A percentile compares a stretch with the other conserved stretches of the same genome.
These are phyloP conservation scores for Oceanodroma tethys DNA, from an alignment of 2,113 vertebrate genomes.

Conservation along the genomic window DNA sequence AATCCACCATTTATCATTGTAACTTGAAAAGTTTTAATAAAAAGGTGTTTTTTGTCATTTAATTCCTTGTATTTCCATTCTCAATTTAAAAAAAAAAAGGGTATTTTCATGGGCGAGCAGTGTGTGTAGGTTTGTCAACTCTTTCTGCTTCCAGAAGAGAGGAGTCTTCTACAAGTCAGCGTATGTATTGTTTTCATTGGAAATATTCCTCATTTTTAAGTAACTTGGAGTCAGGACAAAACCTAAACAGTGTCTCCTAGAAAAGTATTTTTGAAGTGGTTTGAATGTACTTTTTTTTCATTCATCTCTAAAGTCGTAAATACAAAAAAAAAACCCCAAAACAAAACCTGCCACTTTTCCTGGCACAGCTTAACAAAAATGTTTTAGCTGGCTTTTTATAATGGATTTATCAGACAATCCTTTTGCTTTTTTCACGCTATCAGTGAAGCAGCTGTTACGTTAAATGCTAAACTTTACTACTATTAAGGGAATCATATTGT, in stretches of 20 bases:
- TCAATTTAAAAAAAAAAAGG: rapidly evolving
- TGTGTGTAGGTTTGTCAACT: not conserved
- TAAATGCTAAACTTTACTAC: not conserved
- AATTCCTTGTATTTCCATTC: not conserved
- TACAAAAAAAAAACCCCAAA: not conserved
- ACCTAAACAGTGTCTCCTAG: not conserved
- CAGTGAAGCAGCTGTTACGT: not conserved
- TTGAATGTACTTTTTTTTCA: not conserved
- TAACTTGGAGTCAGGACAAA: not conserved
- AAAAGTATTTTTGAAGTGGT: not conserved
- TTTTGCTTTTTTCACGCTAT: not conserved
- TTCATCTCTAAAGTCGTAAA: not conserved
- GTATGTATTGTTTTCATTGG: not conserved
- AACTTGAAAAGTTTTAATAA: conserved; percentile 20
- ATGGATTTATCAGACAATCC: not conserved
- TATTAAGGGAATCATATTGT: not conserved
- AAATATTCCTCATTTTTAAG: not conserved
- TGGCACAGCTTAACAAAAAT: not conserved
- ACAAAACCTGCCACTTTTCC: not conserved
- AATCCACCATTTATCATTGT: not conserved
- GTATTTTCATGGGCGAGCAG: not conserved
- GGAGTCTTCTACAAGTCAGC: not conserved
- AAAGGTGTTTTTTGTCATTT: not conserved
- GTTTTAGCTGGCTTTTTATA: not conserved
- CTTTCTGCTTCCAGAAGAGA: not conserved